A percentile compares a stretch with the other conserved stretches of the same genome.
phyloP scores from a whole-genome alignment of 2,113 vertebrate species.

The Dicaeum eximium region DNA sequence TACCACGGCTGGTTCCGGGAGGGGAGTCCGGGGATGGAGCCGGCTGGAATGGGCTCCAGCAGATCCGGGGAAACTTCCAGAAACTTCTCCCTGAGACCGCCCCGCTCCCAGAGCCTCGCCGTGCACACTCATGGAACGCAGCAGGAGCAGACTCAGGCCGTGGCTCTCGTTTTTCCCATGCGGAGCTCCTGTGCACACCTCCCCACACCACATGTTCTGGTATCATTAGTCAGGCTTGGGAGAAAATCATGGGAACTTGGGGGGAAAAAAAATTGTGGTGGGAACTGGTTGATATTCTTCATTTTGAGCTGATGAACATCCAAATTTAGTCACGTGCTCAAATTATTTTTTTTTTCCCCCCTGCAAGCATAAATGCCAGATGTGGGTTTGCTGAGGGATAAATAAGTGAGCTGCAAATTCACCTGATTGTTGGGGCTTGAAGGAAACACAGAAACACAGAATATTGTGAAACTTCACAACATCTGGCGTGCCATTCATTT shows the following conservation, averaged over 20 bases:
- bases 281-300: not conserved
- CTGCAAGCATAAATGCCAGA: not conserved
- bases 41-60: not conserved
- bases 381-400: not conserved
- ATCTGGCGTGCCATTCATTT: rapidly evolving
- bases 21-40: not conserved
- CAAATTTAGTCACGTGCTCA: not conserved
- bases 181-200: not conserved
- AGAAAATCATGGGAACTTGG: not conserved
- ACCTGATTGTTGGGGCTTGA: not conserved
- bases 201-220: not conserved
- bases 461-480: not conserved
- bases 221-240: not conserved
- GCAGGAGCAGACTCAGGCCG: rapidly evolving
- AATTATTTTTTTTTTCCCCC: not conserved
- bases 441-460: not conserved
- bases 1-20: not conserved
- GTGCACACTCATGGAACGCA: not conserved
- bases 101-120: not conserved
- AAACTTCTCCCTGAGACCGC: not conserved
- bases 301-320: not conserved
- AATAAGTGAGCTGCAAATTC: not conserved
- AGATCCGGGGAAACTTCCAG: not conserved
- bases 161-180: rapidly evolving
- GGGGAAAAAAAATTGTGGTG: rapidly evolving